Conservation (phyloP, 53 echinoderm and acorn worm genomes). For the Holothuria leucospilota region DNA sequence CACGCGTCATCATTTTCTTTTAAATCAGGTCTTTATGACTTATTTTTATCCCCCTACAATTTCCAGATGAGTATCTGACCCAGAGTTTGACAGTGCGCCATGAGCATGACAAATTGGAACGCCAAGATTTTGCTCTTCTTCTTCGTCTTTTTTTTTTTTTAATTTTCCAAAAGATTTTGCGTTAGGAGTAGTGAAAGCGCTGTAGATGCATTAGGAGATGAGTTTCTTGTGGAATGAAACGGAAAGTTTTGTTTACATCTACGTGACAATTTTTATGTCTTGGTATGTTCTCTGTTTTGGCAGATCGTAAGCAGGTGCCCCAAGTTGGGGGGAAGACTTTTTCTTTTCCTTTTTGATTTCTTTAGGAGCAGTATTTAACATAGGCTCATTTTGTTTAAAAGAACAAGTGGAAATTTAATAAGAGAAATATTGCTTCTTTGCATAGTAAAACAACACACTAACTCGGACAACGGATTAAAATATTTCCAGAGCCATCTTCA, state of each 20-base stretch:
- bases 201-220: conserved; percentile 36
- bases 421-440: no score
- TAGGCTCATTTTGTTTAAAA: no score
- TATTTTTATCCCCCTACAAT: background rate
- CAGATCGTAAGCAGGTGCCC: conserved; percentile 1
- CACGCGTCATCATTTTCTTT: conserved; percentile 31
- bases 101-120: background rate
- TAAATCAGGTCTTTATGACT: conserved; percentile 20
- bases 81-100: conserved; percentile 1
- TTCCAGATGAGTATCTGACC: conserved; percentile 11
- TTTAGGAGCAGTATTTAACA: no score
- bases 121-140: conserved; percentile 17
- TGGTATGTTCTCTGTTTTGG: conserved; percentile 13
- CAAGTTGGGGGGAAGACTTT: conserved; percentile 2
- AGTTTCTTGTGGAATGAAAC: conserved; percentile 33
- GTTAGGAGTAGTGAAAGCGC: conserved; percentile 1
- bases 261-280: conserved; percentile 18
- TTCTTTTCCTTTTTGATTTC: no score
- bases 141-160: conserved; percentile 3
- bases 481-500: no score
- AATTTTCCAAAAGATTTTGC: conserved; percentile 15
- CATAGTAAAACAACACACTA: no score
- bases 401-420: no score
- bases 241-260: conserved; percentile 43
- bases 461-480: no score